These are phyloP conservation scores for Cryptocephalus moraei DNA, from an alignment of 2,888 invertebrate species.

Conservation along the genomic window DNA sequence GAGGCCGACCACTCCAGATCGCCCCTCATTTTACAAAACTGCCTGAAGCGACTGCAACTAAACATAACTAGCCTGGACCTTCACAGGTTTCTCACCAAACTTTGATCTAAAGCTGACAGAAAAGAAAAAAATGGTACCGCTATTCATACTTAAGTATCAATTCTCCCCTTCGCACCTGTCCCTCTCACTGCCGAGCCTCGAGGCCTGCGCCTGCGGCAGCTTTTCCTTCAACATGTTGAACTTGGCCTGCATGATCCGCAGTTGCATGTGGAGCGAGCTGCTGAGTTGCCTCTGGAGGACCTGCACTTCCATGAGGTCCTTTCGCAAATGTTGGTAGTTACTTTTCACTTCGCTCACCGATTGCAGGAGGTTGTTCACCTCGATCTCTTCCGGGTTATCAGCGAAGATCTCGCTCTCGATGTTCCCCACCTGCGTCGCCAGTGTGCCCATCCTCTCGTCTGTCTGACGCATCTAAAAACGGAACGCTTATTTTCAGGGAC, in stretches of 20 bases:
- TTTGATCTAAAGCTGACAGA: conserved; percentile 16
- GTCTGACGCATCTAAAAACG: conserved; percentile 57
- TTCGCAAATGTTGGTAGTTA: conserved; percentile 68
- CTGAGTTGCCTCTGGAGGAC: conserved; percentile 70
- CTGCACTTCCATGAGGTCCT: conserved; percentile 70
- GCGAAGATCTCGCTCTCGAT: conserved; percentile 53
- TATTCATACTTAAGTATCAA: conserved; percentile 6
- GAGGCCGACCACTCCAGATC: no score
- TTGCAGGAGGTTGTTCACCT: conserved; percentile 61
- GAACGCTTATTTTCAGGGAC: no score
- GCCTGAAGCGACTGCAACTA: no score
- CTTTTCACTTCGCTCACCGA: conserved; percentile 70
- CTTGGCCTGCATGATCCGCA: conserved; percentile 62
- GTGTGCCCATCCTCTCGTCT: conserved; percentile 59
- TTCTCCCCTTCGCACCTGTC: conserved; percentile 4
- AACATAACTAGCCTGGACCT: conserved; percentile 11
- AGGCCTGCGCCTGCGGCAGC: conserved; percentile 7
- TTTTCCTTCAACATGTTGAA: conserved; percentile 63
- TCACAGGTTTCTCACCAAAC: conserved; percentile 16
- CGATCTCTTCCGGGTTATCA: conserved; percentile 43
- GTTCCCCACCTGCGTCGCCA: conserved; percentile 64
- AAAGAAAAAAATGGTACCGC: conserved; percentile 5
- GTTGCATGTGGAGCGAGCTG: conserved; percentile 60
- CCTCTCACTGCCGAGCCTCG: conserved; percentile 1
- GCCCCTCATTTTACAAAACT: no score